Evolutionary conservation across 2,113 vertebrate species (phyloP).

Genomic region (Marmota monax): DNA sequence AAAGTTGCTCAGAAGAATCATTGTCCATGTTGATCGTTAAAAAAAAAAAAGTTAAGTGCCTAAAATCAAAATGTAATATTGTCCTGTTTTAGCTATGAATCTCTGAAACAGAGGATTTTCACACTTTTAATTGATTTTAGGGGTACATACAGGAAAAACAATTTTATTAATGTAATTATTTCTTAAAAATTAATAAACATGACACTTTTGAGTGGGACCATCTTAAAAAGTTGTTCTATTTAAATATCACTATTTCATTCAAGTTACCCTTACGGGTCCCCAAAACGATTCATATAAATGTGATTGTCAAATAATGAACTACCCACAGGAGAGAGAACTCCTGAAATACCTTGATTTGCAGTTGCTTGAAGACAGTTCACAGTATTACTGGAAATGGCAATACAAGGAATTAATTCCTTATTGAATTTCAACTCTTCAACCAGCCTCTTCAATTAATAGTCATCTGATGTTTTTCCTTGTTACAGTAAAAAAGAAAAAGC

Average conservation of each 20-base stretch:
- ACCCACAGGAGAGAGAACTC: conserved; percentile 69
- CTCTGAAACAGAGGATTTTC: neutral
- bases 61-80: conserved; percentile 38
- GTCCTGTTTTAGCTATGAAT: neutral
- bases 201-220: neutral
- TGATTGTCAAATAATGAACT: conserved; percentile 59
- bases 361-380: conserved; percentile 74
- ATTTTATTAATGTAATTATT: neutral
- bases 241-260: conserved; percentile 39
- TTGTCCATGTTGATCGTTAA: neutral
- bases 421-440: conserved; percentile 64
- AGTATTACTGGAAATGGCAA: conserved; percentile 71
- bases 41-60: neutral
- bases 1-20: neutral
- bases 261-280: conserved; percentile 49
- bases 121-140: neutral
- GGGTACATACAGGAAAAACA: neutral
- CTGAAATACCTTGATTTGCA: conserved; percentile 52
- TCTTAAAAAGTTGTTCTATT: conserved; percentile 16
- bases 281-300: conserved; percentile 68
- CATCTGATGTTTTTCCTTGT: conserved; percentile 19
- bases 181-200: conserved; percentile 7
- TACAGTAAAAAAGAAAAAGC: neutral
- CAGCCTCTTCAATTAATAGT: conserved; percentile 50
- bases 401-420: conserved; percentile 55